phyloP scores from a whole-genome alignment of 2,797 vertebrate genomes.

The Amphiprion clarkii region DNA sequence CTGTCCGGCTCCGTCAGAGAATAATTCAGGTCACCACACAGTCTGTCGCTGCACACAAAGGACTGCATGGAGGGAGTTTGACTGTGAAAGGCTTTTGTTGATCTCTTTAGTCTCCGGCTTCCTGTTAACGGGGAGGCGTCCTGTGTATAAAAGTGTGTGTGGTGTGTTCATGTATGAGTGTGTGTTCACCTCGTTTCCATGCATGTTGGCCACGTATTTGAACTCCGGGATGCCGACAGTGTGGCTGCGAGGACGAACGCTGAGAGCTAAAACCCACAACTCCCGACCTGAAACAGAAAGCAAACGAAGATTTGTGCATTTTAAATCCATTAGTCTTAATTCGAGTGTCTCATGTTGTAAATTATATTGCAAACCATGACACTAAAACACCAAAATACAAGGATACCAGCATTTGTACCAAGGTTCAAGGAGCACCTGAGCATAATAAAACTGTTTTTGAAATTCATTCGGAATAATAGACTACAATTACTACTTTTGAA shows the following conservation, averaged over 20 bases:
- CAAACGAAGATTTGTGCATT: neutral
- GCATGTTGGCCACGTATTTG: slow-evolving; percentile 98
- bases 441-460: too few species aligned
- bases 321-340: too few species aligned
- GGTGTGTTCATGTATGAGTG: slow-evolving; percentile 4
- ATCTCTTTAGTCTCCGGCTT: slow-evolving; percentile 70
- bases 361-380: too few species aligned
- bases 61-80: slow-evolving; percentile 48
- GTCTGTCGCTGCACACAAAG: slow-evolving; percentile 51
- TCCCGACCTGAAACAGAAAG: slow-evolving; percentile 87
- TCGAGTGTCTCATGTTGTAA: too few species aligned
- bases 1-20: slow-evolving; percentile 15
- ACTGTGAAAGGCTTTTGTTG: slow-evolving; percentile 76
- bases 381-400: too few species aligned
- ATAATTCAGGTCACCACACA: slow-evolving; percentile 16
- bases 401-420: too few species aligned
- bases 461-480: too few species aligned
- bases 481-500: too few species aligned
- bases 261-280: slow-evolving; percentile 95
- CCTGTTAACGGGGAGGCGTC: slow-evolving; percentile 65
- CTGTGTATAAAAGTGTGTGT: slow-evolving; percentile 8
- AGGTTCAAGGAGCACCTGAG: too few species aligned
- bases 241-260: slow-evolving; percentile 89
- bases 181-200: slow-evolving; percentile 94
- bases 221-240: slow-evolving; percentile 95